phyloP scores from a whole-genome alignment of 2,888 invertebrate genomes.

The Lasioglossum vierecki region DNA sequence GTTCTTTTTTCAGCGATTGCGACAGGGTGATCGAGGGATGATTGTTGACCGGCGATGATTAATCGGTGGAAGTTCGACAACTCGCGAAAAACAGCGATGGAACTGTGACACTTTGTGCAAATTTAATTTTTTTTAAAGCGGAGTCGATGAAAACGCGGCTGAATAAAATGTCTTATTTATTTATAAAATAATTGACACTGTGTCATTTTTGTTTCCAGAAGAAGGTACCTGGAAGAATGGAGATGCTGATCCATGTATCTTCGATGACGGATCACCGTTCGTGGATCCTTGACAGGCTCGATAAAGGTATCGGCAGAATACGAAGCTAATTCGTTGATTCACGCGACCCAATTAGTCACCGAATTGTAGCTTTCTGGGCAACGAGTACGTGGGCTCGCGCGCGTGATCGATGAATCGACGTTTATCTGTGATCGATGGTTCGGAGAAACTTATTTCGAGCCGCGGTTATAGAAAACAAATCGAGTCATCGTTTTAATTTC shows the following conservation, averaged over 20 bases:
- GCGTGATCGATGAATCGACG: conserved; percentile 20
- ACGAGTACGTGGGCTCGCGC: conserved; percentile 17
- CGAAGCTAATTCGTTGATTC: conserved; percentile 27
- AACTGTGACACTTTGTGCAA: no score
- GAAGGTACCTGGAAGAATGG: not conserved
- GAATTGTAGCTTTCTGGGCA: conserved; percentile 9
- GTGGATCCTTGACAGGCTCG: not conserved
- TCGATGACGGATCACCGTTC: not conserved
- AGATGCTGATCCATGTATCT: not conserved
- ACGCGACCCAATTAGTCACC: conserved; percentile 21
- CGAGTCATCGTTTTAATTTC: not conserved
- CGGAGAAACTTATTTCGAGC: conserved; percentile 27
- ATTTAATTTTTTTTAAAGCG: not conserved
- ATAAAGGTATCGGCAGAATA: not conserved
- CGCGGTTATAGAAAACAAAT: not conserved
- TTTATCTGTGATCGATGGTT: conserved; percentile 27
- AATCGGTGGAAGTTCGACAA: not conserved
- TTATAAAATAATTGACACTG: no score
- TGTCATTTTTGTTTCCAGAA: not conserved
- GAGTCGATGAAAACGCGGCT: not conserved
- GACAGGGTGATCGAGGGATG: not conserved
- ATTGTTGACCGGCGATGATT: not conserved
- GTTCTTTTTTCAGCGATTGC: not conserved
- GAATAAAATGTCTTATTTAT: not conserved
- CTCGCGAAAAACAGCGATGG: not conserved